Base-by-base conservation (phyloP, 30 jellyfish, hydroid and myxozoan species). In the Nemopilema nomurai region DNA sequence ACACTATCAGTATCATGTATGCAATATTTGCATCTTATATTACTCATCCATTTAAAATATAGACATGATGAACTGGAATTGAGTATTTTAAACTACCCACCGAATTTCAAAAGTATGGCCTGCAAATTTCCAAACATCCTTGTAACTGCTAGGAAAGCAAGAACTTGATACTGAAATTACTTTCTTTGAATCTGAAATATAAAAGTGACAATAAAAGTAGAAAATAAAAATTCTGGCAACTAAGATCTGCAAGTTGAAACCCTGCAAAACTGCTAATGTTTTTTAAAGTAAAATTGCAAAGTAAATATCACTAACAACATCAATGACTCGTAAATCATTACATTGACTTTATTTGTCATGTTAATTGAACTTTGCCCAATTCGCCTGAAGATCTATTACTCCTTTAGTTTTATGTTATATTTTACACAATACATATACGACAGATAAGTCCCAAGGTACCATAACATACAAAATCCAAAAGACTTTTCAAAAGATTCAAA, bases 61-160 rank as follows among this genome's bases (percentile, higher is more conserved):
- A 52, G n/a, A 16, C 67, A 52, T 52, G 18, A 17, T 25, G 28
- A 3, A 3, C 18, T 20, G 8, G 7, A 1, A 25, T 19, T 20
- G 74, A 25, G 28, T 25, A 20, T 21, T 64, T 64, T 25, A 3
- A 25, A 64, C 30, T 16, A 68, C 95, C 31, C 62, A 86, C 95
- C 69, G 67, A 49, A 86, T 68, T 23, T 52, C 51, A 67, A 86
- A 86, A 18, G 4, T 21, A 65, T 25, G 33, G 52, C 79, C 84
- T 9, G 81, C 89, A 51, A 69, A 77, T 20, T 75, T 77, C 95
- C 95, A 86, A 28, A 70, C 77, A 65, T 65, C 79, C 31, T 68
- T 75, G 52, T 32, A 86, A n/a, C 95, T 89, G 25, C 69, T 74
- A 21, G 95, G 95, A 53, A 86, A 86, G 64, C 95, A 86, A 6